Evolutionary conservation across 2,113 vertebrate species (phyloP), one percentile per base, ranked within the genome.

Genomic region (Dasyornis broadbenti): DNA sequence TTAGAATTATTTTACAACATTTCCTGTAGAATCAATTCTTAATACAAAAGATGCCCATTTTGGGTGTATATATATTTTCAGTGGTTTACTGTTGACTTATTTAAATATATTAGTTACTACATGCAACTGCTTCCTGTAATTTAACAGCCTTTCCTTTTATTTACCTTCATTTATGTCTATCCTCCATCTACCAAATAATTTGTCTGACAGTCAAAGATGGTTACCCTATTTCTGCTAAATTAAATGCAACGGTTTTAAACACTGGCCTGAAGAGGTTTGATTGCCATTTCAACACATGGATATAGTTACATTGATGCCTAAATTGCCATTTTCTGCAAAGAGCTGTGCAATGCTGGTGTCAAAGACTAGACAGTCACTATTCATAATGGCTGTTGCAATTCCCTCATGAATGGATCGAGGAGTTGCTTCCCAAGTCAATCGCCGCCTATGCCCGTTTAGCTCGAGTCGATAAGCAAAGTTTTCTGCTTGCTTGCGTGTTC

Each of bases 291-390:
- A 99, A 97, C 99, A 99, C 99, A 99, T 99, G 92, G 99, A 99
- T 98, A 99, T 99, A 97, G 99, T 99, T 97, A 99, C 99, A 39
- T 99, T 99, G 97, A 99, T 99, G 96, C 99, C 99, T 98, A 99
- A 98, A 97, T 99, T 99, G 93, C 99, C 99, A 60, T 99, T 99
- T 97, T 99, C 99, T 52, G 99, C 99, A 90, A 99, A 99, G 79
- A 99, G 99, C 98, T 99, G 99, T 96, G 99, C 99, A 85, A 99
- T 99, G 98, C 99, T 99, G 97, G 99, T 99, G 98, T 99, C 99
- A 68, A 99, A 99, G 93, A 99, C 99, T 96, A 99, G 98, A 96
- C 99, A 99, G 98, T 99, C 99, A 97, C 99, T 99, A 97, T 99
- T 99, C 99, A 99, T 99, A 96, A 99, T 99, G 96, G 99, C 99